Conservation (phyloP, 1,140 invertebrate species). For the Agrypnia vestita region DNA sequence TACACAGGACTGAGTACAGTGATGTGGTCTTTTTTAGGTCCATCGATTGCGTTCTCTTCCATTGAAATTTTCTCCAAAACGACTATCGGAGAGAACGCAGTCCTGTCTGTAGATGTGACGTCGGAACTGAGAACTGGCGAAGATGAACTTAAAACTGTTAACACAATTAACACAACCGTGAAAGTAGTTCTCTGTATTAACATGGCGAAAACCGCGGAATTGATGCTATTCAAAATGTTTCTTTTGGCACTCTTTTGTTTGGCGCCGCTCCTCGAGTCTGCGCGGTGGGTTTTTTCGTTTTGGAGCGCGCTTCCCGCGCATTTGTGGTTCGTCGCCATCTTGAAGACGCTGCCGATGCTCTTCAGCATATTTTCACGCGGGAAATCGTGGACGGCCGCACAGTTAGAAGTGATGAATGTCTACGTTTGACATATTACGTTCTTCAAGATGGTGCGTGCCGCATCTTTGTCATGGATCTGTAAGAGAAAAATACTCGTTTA, state of each 20-base stretch:
- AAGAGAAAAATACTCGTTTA: slow-evolving; percentile 3
- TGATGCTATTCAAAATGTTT: slow-evolving; percentile 34
- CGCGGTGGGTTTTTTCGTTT: not conserved
- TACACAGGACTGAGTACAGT: slow-evolving; percentile 37
- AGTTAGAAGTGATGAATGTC: not conserved
- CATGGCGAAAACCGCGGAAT: slow-evolving; percentile 55
- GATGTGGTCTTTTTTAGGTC: slow-evolving; percentile 3
- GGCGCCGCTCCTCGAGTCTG: not conserved
- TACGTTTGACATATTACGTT: slow-evolving; percentile 5
- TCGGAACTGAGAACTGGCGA: slow-evolving; percentile 8
- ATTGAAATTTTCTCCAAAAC: slow-evolving; percentile 25
- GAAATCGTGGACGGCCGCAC: not conserved
- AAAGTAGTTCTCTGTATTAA: slow-evolving; percentile 59
- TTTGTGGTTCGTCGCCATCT: slow-evolving; percentile 2
- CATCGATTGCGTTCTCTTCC: slow-evolving; percentile 38
- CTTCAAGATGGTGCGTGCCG: not conserved
- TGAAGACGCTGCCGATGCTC: not conserved
- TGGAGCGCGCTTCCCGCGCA: not conserved
- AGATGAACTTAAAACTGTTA: slow-evolving; percentile 27
- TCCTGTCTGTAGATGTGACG: slow-evolving; percentile 5
- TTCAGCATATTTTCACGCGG: slow-evolving; percentile 3
- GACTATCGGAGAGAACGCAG: slow-evolving; percentile 1
- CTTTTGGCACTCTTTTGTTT: slow-evolving; percentile 17
- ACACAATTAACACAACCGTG: slow-evolving; percentile 45
- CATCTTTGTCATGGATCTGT: not conserved